Conservation (phyloP, 2,113 vertebrate species). For the Mohoua ochrocephala region DNA sequence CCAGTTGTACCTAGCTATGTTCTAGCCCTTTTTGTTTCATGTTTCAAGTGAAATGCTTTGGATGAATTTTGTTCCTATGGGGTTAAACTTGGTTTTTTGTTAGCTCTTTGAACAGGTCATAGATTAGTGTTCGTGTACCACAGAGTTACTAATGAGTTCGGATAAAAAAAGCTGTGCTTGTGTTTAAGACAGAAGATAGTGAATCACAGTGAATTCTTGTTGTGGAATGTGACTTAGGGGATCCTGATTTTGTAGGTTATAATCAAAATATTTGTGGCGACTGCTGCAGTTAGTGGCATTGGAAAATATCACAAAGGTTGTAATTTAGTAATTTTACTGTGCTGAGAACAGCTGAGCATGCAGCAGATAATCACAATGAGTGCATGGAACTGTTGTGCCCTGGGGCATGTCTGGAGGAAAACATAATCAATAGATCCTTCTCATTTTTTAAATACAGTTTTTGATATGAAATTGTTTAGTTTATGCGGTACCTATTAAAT, state of each 20-base stretch:
- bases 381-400: neutral
- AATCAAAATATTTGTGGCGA: slow-evolving; percentile 37
- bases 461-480: neutral
- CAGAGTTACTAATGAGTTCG: neutral
- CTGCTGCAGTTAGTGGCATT: neutral
- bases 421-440: neutral
- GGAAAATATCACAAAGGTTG: neutral
- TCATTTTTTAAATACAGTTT: neutral
- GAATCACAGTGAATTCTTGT: neutral
- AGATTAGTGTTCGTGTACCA: neutral
- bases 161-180: neutral
- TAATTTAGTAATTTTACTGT: neutral
- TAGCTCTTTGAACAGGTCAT: neutral
- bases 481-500: neutral
- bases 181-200: neutral
- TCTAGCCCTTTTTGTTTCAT: neutral
- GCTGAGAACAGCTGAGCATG: neutral
- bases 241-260: neutral
- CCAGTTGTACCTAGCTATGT: neutral
- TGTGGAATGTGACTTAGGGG: neutral
- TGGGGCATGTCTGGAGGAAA: neutral
- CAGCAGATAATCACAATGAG: neutral
- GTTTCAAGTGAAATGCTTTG: neutral
- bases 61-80: neutral
- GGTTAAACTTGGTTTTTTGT: neutral